These are phyloP conservation scores for Zapornia atra DNA, from an alignment of 2,113 vertebrate genomes.

Conservation along the genomic window DNA sequence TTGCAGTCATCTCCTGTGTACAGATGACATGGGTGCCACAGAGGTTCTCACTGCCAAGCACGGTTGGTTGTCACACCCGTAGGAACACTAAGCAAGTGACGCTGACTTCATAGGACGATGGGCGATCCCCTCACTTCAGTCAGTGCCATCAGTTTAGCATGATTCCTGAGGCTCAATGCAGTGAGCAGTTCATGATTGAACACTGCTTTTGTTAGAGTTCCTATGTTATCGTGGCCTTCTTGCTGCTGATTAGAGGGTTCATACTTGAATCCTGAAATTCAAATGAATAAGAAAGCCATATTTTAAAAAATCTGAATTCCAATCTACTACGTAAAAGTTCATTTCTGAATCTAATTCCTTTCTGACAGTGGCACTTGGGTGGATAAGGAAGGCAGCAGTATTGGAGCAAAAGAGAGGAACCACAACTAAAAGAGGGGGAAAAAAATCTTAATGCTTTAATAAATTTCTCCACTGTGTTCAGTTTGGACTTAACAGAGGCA, in stretches of 20 bases:
- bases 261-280: background rate
- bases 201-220: background rate
- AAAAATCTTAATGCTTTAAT: background rate
- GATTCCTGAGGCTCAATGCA: background rate
- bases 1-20: background rate
- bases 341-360: background rate
- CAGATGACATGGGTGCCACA: background rate
- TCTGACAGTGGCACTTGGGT: background rate
- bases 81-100: background rate
- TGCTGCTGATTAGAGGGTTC: background rate
- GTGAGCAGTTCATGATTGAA: background rate
- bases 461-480: background rate
- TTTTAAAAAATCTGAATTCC: background rate
- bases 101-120: background rate
- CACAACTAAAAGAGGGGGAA: accelerated
- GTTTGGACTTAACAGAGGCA: background rate
- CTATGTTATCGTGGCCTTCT: background rate
- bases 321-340: background rate
- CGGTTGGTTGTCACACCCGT: background rate
- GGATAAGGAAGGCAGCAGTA: background rate
- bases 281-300: background rate
- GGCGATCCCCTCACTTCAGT: background rate
- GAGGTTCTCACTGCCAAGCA: background rate
- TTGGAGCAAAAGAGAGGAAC: background rate
- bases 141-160: background rate